Evolutionary conservation across 1,140 invertebrate genomes (phyloP), one percentile per base, ranked within the genome.

Genomic region (Heliconius melpomene): DNA sequence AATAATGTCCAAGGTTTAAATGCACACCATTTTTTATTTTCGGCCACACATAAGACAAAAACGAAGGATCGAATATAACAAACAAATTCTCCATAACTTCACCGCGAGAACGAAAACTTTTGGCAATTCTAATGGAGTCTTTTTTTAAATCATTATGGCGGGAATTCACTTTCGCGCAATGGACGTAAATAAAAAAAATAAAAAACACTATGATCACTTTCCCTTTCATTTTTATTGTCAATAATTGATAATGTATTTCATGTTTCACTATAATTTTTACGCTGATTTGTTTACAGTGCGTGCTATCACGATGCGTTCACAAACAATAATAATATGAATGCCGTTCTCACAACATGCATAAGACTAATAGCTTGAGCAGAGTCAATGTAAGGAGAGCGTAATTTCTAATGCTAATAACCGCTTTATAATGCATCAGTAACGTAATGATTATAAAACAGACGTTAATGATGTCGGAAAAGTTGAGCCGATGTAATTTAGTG

Each of bases 11-110:
- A 29, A 94, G 72, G 52, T 82, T 86, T 46, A 95, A 86, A 85
- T 95, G 94, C 75, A 94, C 90, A 40, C 92, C 92, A 77, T 94
- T 94, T 60, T 87, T 90, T 78, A 95, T 92, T 83, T 94, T 94
- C 50, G 94, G 93, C 94, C 94, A 95, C 20, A 94, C 90, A 38
- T 89, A 80, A n/a, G 93, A 88, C 83, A 95, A 85, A 86, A 93
- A 94, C n/a, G 91, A 87, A 0, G 93, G 91, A 76, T 95, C 94
- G 71, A 92, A 94, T 23, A 95, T 82, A 77, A 91, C 90, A 84
- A 94, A 92, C 72, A 94, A 78, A 84, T 93, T 92, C 23, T 94
- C 89, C 80, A 94, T 87, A 52, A 88, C 81, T 77, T 92, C 88
- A 8, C 84, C 85, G 20, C 86, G 84, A 5, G 79, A 75, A 29